Conservation (phyloP, 2,797 vertebrate genomes). For the Apodemus agrarius region DNA sequence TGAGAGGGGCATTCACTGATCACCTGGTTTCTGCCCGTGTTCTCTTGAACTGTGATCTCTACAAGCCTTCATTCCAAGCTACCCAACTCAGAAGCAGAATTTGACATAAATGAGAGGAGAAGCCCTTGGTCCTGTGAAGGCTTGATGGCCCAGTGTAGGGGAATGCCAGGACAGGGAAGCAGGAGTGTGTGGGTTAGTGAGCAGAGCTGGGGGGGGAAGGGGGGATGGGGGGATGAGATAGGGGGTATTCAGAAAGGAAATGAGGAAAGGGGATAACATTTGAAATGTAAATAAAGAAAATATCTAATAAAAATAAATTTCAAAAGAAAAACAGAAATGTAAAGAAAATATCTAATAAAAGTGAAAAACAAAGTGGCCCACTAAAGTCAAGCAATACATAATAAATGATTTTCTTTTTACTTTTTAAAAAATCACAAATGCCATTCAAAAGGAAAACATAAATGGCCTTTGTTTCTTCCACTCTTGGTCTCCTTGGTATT, state of each 20-base stretch:
- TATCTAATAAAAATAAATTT: no score
- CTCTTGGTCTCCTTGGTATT: not conserved
- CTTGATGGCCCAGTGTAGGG: no score
- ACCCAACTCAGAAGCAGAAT: not conserved
- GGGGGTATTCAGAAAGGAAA: no score
- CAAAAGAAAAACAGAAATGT: no score
- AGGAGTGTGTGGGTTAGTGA: no score
- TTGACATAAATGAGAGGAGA: not conserved
- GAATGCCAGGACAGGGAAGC: no score
- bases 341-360: no score
- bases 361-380: not conserved
- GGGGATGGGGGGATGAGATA: no score
- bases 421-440: not conserved
- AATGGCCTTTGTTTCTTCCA: not conserved
- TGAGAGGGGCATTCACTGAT: not conserved
- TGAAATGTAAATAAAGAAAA: no score
- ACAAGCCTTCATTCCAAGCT: not conserved
- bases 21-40: not conserved
- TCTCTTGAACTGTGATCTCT: not conserved
- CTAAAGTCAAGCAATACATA: not conserved
- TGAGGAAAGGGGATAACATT: no score
- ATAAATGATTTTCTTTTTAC: not conserved
- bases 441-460: not conserved
- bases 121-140: no score
- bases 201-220: no score